Evolutionary conservation across 1,140 invertebrate genomes (phyloP).

Genomic region (Adoxophyes honmai): DNA sequence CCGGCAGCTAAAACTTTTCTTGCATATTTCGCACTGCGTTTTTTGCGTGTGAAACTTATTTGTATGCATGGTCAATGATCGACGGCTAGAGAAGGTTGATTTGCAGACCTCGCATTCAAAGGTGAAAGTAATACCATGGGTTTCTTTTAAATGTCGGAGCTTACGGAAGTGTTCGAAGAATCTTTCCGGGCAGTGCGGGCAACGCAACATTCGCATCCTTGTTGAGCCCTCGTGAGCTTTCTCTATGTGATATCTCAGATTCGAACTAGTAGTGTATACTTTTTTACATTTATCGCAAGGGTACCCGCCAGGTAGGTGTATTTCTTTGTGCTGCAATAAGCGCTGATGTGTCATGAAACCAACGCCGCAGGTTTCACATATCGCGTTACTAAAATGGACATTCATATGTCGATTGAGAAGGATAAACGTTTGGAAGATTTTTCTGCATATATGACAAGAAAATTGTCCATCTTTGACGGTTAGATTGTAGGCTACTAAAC

Average conservation of each 20-base stretch:
- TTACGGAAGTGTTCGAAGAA: conserved; percentile 52
- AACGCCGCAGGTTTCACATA: conserved; percentile 62
- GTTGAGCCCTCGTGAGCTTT: conserved; percentile 43
- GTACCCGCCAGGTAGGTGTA: conserved; percentile 46
- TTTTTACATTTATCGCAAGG: conserved; percentile 47
- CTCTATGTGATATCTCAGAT: conserved; percentile 48
- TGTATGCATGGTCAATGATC: conserved; percentile 52
- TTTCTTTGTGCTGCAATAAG: conserved; percentile 52
- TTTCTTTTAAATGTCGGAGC: conserved; percentile 48
- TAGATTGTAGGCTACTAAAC: conserved; percentile 47
- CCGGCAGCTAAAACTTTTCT: conserved; percentile 70
- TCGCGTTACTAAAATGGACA: conserved; percentile 51
- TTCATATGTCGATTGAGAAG: conserved; percentile 57
- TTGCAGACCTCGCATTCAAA: conserved; percentile 48
- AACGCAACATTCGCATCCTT: conserved; percentile 40
- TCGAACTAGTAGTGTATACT: conserved; percentile 51
- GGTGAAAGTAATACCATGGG: conserved; percentile 47
- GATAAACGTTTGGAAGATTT: conserved; percentile 51
- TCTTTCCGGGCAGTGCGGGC: conserved; percentile 47
- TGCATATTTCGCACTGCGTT: conserved; percentile 71
- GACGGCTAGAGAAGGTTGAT: conserved; percentile 38
- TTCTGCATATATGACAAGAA: conserved; percentile 46
- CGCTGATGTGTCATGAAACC: conserved; percentile 58
- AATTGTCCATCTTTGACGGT: conserved; percentile 36
- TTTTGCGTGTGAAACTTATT: conserved; percentile 73